Conservation (phyloP, 2,888 invertebrate genomes). For the Meta bourneti region DNA sequence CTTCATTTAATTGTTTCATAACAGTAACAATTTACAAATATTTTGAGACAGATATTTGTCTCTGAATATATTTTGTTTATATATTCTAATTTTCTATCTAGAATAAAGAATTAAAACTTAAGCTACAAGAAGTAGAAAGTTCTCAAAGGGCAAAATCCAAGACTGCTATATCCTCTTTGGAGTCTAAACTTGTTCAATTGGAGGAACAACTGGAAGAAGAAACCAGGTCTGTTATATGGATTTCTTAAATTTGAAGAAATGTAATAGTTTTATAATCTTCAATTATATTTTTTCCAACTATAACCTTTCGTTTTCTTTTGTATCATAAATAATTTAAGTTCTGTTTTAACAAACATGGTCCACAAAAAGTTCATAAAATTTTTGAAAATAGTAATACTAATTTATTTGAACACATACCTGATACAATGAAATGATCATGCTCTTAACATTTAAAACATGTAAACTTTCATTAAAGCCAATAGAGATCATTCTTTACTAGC, state of each 20-base stretch:
- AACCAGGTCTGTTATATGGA: conserved; percentile 84
- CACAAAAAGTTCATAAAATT: too few species aligned
- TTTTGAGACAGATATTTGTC: neutral
- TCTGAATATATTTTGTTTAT: neutral
- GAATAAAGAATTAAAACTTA: conserved; percentile 85
- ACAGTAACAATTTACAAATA: neutral
- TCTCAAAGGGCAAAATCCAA: conserved; percentile 95
- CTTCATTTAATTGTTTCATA: too few species aligned
- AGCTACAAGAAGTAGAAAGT: conserved; percentile 96
- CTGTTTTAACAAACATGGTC: too few species aligned
- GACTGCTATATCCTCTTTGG: conserved; percentile 94
- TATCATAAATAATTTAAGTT: too few species aligned
- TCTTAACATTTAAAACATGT: too few species aligned
- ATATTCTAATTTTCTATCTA: conserved; percentile 17
- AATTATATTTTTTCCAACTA: too few species aligned
- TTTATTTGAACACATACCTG: too few species aligned
- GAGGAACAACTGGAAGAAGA: conserved; percentile 98
- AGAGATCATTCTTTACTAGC: too few species aligned
- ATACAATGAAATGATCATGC: too few species aligned
- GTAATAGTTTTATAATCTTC: neutral
- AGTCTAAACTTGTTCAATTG: conserved; percentile 94
- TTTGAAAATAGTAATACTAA: too few species aligned
- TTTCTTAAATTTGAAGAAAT: neutral
- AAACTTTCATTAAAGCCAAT: too few species aligned
- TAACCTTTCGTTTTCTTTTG: too few species aligned